Percentiles rank a stretch among this genome's conserved stretches.
phyloP scores from a whole-genome alignment of 2,888 invertebrate species.

The Chloroclysta siterata region DNA sequence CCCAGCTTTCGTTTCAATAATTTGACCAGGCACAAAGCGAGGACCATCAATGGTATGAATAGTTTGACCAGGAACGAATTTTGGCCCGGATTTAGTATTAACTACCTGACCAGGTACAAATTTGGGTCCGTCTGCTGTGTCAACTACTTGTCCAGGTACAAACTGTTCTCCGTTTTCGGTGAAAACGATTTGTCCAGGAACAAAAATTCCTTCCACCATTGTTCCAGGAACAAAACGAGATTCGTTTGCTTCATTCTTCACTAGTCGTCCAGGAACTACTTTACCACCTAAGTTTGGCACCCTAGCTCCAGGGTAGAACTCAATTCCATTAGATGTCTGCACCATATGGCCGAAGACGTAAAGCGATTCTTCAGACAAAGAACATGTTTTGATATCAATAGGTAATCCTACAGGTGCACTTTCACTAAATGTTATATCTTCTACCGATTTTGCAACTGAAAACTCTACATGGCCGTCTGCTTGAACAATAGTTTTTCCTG shows the following conservation, averaged over 20 bases:
- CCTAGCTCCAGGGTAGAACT: slow-evolving; percentile 86
- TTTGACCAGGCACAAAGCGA: slow-evolving; percentile 91
- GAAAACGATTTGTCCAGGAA: slow-evolving; percentile 88
- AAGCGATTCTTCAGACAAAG: slow-evolving; percentile 79
- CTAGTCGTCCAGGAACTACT: slow-evolving; percentile 87
- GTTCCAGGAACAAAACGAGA: slow-evolving; percentile 89
- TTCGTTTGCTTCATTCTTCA: slow-evolving; percentile 85
- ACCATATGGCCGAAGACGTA: slow-evolving; percentile 88
- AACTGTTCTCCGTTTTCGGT: slow-evolving; percentile 89
- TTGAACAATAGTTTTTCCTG: slow-evolving; percentile 84
- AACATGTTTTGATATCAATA: slow-evolving; percentile 83
- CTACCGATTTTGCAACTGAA: slow-evolving; percentile 83
- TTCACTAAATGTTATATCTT: slow-evolving; percentile 84
- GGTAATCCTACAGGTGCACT: slow-evolving; percentile 83
- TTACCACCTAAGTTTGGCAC: slow-evolving; percentile 83
- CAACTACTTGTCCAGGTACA: slow-evolving; percentile 89
- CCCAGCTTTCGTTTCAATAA: slow-evolving; percentile 89
- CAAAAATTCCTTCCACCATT: slow-evolving; percentile 87
- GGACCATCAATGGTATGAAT: slow-evolving; percentile 89
- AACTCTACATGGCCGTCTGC: slow-evolving; percentile 83
- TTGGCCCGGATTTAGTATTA: slow-evolving; percentile 87
- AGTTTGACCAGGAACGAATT: slow-evolving; percentile 89
- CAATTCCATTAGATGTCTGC: slow-evolving; percentile 87
- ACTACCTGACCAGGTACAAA: slow-evolving; percentile 92
- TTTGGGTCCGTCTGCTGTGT: slow-evolving; percentile 87